Base-by-base conservation (phyloP, 2,113 vertebrate species). In the Sylvicapra grimmia region DNA sequence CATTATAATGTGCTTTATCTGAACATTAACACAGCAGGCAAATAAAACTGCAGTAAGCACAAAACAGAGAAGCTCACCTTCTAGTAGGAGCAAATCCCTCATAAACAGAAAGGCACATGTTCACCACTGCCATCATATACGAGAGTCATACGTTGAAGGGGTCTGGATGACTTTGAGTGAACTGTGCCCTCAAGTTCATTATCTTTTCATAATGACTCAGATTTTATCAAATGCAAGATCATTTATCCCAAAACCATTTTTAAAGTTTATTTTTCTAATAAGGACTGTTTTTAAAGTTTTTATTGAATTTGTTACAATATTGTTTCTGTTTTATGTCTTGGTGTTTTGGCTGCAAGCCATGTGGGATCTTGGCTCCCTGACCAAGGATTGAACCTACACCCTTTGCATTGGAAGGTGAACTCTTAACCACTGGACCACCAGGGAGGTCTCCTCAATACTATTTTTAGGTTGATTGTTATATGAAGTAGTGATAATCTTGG, bases 1-100 rank as follows among this genome's bases (percentile, higher is more conserved):
- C 92, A 82, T 95, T 92, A 77, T 77, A 97, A 92, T 68, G 36
- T 36, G 58, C 54, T 95, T 90, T 96, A 84, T 95, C 92, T 90
- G 92, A 83, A 77, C 61, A 93, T 92, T 56, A 93, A 53, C 77
- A 79, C 59, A 94, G 75, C 87, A 93, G 92, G 51, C 58, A 95
- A 85, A 95, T 85, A 94, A 75, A 92, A 59, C 72, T 63, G 36
- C 29, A 59, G 80, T n/a, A 88, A 92, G 82, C 82, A 79, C 44
- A 89, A 92, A 95, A 83, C 82, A 83, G 51, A 89, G 61, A 4
- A 8, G 11, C 59, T 92, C 25, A 23, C 47, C 33, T 56, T 53
- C 44, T 72, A 14, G 44, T 90, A 29, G 86, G 44, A 93, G 15
- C 65, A 88, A 65, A 85, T 58, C 6, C 6, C 21, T 93, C 27